Conservation (phyloP, 2,113 vertebrate genomes). For the Mesocricetus auratus region DNA sequence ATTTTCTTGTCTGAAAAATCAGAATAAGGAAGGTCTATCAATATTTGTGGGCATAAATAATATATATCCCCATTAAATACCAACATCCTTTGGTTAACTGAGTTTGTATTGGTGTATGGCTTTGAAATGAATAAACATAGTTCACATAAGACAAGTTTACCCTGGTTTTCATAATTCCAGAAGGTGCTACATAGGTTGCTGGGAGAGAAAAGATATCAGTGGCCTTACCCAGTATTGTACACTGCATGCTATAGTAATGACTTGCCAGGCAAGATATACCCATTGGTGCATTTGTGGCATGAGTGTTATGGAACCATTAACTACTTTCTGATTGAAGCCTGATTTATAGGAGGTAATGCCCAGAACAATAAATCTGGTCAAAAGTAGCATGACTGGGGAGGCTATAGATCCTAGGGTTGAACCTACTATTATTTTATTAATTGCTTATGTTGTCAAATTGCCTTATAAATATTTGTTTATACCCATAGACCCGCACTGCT, state of each 20-base stretch:
- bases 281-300: neutral
- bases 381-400: neutral
- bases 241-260: neutral
- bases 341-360: too few species aligned
- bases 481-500: neutral
- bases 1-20: neutral
- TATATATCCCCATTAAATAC: neutral
- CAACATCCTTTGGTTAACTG: neutral
- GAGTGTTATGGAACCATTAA: neutral
- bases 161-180: neutral
- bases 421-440: neutral
- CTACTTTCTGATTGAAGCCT: neutral
- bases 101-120: neutral
- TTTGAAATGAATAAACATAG: constrained; percentile 43
- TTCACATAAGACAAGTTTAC: neutral
- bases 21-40: neutral
- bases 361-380: neutral
- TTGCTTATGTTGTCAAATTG: neutral
- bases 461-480: neutral
- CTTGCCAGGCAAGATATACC: neutral
- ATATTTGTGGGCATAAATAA: neutral
- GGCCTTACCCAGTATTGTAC: neutral
- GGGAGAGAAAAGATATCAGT: neutral
- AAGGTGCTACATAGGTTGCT: neutral
- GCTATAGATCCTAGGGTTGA: neutral